Evolutionary conservation across 2,797 vertebrate genomes (phyloP), one percentile per base, ranked within the genome.

Genomic region (Hylomyscus alleni): DNA sequence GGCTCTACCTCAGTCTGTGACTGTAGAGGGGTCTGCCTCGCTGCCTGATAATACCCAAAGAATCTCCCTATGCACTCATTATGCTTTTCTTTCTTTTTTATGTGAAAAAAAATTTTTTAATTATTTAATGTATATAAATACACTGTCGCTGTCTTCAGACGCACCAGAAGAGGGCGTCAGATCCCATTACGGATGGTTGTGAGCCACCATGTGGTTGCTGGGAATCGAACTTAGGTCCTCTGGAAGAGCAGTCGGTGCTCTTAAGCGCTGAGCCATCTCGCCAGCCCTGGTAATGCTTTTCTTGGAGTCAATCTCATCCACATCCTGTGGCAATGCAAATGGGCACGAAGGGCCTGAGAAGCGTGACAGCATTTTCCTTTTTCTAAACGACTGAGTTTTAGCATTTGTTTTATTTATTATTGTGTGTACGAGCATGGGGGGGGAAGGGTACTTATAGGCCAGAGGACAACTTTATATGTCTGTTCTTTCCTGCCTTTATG

Each of bases 271-370:
- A 72, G 69, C n/a, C 69, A 40, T 22, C n/a, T 22, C n/a, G 11
- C n/a, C n/a, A 40, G 19, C 17, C 72, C 37, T 12, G 54, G 3
- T 29, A 17, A 22, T 58, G 54, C 47, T 72, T 88, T 95, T 87
- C 95, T 84, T 91, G 13, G 78, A 94, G 86, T 58, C 6, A 86
- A n/a, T 94, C 87, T 78, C 69, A 9, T 37, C 31, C 50, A 34
- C 54, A 73, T 87, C 92, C 78, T 40, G 31, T 76, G 78, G 67
- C 62, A 96, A 80, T 47, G 13, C 37, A 95, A 94, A 92, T 9
- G 14, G 56, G 54, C 10, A 92, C 34, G 73, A 34, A 90, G 62
- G 34, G 62, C 19, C 56, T 80, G 26, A 26, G 29, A 91, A 85
- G 22, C 44, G 82, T 3, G 11, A 76, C 34, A 6, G 6, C 6